Conservation (phyloP, 2,888 invertebrate genomes). For the Uloborus plumipes region DNA sequence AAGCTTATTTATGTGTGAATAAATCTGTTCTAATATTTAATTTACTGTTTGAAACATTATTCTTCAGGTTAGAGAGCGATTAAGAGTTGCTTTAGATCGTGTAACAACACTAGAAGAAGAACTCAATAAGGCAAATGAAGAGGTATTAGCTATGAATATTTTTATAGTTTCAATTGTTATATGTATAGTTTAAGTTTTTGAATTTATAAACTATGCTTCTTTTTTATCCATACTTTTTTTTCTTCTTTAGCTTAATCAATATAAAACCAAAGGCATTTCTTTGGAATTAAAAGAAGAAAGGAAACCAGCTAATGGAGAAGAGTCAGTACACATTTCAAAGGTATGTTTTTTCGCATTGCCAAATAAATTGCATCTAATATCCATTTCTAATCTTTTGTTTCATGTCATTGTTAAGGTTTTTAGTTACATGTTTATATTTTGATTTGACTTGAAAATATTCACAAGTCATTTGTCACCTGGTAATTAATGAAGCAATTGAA, state of each 20-base stretch:
- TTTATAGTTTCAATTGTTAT: no score
- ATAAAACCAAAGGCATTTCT: slow-evolving; percentile 58
- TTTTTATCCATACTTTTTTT: background rate
- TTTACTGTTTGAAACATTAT: slow-evolving; percentile 1
- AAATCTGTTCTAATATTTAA: no score
- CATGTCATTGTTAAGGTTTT: no score
- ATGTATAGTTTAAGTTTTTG: background rate
- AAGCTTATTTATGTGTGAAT: no score
- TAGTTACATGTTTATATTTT: no score
- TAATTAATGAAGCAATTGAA: no score
- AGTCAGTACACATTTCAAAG: slow-evolving; percentile 44
- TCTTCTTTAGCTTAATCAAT: slow-evolving; percentile 57
- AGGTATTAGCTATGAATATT: slow-evolving; percentile 73
- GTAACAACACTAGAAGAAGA: slow-evolving; percentile 97
- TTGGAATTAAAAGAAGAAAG: slow-evolving; percentile 62
- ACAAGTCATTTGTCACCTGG: no score
- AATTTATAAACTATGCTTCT: background rate
- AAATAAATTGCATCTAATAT: background rate
- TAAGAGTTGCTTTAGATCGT: slow-evolving; percentile 95
- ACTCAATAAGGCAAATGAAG: slow-evolving; percentile 94
- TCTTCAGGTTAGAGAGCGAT: slow-evolving; percentile 87
- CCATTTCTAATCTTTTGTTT: no score
- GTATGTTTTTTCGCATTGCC: slow-evolving; percentile 2
- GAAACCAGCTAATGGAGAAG: slow-evolving; percentile 49
- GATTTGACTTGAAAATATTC: no score